A percentile compares a stretch with the other conserved stretches of the same genome.
phyloP scores from a whole-genome alignment of 2,113 vertebrate genomes.

The Tychaedon coryphoeus region DNA sequence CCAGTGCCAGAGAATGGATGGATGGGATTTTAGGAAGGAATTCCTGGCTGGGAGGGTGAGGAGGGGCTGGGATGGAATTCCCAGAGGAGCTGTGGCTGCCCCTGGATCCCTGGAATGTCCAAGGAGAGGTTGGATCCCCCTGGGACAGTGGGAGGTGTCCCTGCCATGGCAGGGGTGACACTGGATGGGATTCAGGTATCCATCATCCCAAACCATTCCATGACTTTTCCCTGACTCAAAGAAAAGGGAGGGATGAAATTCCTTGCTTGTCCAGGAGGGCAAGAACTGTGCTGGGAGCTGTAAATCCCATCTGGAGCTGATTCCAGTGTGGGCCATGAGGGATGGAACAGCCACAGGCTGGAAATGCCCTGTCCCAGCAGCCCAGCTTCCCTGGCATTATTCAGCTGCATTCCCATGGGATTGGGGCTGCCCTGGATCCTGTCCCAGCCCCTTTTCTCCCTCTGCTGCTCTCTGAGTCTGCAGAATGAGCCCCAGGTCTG shows the following conservation, averaged over 20 bases:
- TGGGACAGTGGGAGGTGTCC: background rate
- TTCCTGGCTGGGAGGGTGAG: background rate
- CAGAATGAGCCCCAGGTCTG: background rate
- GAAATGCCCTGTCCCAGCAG: background rate
- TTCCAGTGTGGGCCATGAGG: background rate
- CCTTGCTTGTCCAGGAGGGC: background rate
- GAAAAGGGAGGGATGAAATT: background rate
- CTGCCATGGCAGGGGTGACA: background rate
- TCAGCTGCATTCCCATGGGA: background rate
- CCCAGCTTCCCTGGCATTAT: background rate
- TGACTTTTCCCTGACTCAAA: background rate
- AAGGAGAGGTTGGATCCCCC: fast-evolving
- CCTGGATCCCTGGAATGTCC: background rate
- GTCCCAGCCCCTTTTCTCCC: background rate
- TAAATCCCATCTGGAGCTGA: background rate
- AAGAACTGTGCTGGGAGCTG: background rate
- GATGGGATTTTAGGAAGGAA: background rate
- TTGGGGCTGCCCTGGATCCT: background rate
- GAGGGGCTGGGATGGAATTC: background rate
- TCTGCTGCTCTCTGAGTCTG: background rate
- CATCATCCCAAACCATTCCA: background rate
- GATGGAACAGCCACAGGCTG: background rate
- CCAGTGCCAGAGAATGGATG: fast-evolving
- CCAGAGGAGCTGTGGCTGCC: background rate
- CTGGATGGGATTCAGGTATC: background rate